Conservation (phyloP, 2,797 vertebrate species). For the Limnodromus scolopaceus region DNA sequence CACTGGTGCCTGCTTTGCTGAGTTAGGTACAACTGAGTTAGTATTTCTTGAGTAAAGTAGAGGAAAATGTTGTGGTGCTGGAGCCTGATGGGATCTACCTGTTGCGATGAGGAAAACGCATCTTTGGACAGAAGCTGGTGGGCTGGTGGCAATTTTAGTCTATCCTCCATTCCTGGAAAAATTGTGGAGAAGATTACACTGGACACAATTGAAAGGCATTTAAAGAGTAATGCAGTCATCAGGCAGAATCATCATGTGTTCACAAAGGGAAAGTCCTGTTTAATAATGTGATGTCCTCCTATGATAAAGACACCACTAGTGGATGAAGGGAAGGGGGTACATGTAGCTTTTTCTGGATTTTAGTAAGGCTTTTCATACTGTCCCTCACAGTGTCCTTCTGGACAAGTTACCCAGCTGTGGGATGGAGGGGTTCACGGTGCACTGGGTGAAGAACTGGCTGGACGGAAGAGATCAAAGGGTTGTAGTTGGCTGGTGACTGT, state of each 20-base stretch:
- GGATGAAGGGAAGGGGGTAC: neutral
- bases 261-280: neutral
- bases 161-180: neutral
- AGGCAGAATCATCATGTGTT: neutral
- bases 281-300: neutral
- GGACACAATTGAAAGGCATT: neutral
- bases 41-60: neutral
- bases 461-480: neutral
- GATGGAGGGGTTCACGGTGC: neutral
- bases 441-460: too few relatives aligned
- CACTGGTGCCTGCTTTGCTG: neutral
- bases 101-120: fast-evolving
- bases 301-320: neutral
- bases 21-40: neutral
- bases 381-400: neutral
- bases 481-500: neutral
- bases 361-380: neutral
- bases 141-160: neutral
- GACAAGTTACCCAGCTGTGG: neutral
- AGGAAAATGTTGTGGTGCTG: neutral
- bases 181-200: neutral
- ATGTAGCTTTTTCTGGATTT: neutral
- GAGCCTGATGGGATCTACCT: neutral
- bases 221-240: neutral
- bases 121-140: neutral